Percentiles rank a stretch among this genome's conserved stretches.
Evolutionary conservation across 2,113 vertebrate genomes (phyloP).

Genomic region (Pterocles gutturalis): DNA sequence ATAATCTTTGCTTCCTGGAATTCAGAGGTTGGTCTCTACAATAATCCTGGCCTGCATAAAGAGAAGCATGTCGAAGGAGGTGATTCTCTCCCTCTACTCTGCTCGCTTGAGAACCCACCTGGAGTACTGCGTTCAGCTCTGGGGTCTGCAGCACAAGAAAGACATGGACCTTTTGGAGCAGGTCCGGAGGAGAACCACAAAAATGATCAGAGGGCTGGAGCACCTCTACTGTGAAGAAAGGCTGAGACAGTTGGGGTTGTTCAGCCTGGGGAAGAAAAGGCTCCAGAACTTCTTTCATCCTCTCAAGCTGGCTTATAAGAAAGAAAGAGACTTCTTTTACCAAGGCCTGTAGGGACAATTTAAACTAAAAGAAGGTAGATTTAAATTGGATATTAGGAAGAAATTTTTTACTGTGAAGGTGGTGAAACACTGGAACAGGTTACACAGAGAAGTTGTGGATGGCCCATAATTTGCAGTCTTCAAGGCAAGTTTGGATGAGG

Average conservation of each 20-base stretch:
- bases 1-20: background rate
- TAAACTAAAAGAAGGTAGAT: background rate
- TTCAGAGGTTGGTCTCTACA: background rate
- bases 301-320: background rate
- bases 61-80: background rate
- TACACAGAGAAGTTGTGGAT: background rate
- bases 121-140: background rate
- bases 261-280: background rate
- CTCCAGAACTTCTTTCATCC: accelerated
- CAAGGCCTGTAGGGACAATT: background rate
- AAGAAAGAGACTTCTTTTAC: background rate
- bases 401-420: background rate
- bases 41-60: background rate
- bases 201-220: background rate
- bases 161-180: background rate
- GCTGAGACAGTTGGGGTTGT: background rate
- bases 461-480: background rate
- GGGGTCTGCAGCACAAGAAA: background rate
- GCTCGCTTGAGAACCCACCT: background rate
- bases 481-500: no score
- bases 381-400: background rate
- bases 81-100: background rate
- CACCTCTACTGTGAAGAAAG: background rate
- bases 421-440: background rate
- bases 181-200: background rate